phyloP scores from a whole-genome alignment of 2,113 vertebrate species.

The Plestiodon gilberti region DNA sequence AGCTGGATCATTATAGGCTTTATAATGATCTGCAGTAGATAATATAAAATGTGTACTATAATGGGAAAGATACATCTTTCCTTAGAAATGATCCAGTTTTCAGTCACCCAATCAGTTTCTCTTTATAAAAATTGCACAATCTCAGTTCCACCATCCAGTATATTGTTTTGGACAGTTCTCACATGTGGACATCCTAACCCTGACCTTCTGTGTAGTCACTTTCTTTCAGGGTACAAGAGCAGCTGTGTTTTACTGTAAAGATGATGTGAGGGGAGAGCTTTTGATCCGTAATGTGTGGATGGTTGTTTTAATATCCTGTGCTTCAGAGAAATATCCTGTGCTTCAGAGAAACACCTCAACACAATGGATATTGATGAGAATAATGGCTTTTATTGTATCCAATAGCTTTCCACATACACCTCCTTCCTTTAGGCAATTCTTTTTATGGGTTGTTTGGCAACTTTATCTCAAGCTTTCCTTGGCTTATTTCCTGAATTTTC shows the following conservation, averaged over 20 bases:
- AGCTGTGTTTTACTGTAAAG: neutral
- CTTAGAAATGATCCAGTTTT: neutral
- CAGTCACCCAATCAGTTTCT: neutral
- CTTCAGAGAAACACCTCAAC: neutral
- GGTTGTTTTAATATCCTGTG: neutral
- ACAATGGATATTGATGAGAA: neutral
- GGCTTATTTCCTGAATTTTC: neutral
- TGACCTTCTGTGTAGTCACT: neutral
- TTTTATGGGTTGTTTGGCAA: neutral
- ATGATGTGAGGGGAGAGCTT: neutral
- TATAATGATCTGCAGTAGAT: neutral
- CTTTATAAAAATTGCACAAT: neutral
- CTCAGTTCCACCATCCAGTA: neutral
- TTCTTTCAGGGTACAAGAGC: neutral
- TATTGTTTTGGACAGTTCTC: neutral
- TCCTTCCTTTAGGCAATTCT: neutral
- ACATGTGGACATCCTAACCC: neutral
- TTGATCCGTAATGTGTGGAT: neutral
- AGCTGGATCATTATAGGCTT: neutral
- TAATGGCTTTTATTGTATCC: neutral
- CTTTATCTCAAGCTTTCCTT: neutral
- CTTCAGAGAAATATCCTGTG: neutral
- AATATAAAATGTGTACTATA: neutral
- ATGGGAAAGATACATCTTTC: neutral
- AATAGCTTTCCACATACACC: neutral